Conservation (phyloP, 2,797 vertebrate genomes). For the Takifugu ocellatus region DNA sequence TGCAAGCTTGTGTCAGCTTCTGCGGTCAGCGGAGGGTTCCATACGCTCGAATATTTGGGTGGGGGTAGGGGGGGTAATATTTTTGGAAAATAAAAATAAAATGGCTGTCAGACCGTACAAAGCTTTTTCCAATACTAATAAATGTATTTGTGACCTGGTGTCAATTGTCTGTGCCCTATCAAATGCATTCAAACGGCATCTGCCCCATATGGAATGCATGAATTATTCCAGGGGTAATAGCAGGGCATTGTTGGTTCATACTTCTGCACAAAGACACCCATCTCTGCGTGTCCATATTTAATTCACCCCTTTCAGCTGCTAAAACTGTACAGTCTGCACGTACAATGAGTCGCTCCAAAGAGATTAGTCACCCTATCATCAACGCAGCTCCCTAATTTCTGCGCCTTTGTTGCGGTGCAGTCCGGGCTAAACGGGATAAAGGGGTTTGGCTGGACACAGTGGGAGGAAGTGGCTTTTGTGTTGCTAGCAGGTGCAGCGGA, state of each 20-base stretch:
- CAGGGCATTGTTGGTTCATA: constrained; percentile 55
- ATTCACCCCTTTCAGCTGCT: constrained; percentile 65
- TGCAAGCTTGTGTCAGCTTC: constrained; percentile 34
- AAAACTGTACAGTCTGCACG: constrained; percentile 63
- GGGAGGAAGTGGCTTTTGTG: constrained; percentile 78
- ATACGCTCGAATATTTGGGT: background rate
- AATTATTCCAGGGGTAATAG: constrained; percentile 66
- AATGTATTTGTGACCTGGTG: constrained; percentile 37
- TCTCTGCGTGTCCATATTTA: constrained; percentile 66
- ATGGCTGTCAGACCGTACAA: constrained; percentile 7
- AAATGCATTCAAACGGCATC: constrained; percentile 41
- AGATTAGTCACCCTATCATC: constrained; percentile 78
- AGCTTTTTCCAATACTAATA: constrained; percentile 21
- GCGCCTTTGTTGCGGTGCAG: constrained; percentile 72
- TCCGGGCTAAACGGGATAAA: constrained; percentile 69
- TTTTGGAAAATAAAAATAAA: background rate
- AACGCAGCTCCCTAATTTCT: constrained; percentile 72
- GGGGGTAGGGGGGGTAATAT: background rate
- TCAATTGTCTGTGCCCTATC: constrained; percentile 9
- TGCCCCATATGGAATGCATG: constrained; percentile 62
- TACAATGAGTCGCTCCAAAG: constrained; percentile 73
- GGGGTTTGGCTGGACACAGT: constrained; percentile 64
- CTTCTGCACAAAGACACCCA: constrained; percentile 66
- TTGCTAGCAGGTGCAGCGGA: constrained; percentile 73
- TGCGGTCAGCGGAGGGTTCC: constrained; percentile 6